Percentiles rank a stretch among this genome's conserved stretches.
Conservation (phyloP, 1,140 invertebrate genomes). For the Homalodisca vitripennis region DNA sequence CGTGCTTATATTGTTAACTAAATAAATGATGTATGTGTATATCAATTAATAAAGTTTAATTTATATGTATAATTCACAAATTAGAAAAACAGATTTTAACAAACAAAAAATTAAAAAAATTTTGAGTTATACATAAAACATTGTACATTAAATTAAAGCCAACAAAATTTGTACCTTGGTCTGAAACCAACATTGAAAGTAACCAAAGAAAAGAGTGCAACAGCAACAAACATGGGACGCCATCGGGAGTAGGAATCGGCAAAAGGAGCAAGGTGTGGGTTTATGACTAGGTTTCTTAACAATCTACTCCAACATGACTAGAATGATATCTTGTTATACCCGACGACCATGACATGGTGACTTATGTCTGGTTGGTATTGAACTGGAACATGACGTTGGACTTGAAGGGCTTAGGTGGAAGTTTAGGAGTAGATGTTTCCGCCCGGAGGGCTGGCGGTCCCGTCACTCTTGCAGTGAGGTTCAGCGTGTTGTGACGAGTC, state of each 20-base stretch:
- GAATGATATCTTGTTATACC: not conserved
- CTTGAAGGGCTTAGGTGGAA: slow-evolving; percentile 51
- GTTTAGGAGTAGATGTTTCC: slow-evolving; percentile 50
- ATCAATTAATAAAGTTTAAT: too few species aligned
- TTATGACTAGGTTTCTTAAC: slow-evolving; percentile 11
- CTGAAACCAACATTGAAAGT: not conserved
- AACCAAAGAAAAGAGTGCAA: not conserved
- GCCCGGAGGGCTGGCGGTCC: slow-evolving; percentile 6
- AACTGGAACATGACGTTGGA: slow-evolving; percentile 36
- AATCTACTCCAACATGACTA: not conserved
- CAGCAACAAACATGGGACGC: not conserved
- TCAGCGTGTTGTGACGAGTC: not conserved
- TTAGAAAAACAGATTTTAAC: too few species aligned
- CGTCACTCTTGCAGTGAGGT: slow-evolving; percentile 8
- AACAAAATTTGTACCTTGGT: not conserved
- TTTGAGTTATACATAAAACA: too few species aligned
- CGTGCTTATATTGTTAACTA: too few species aligned
- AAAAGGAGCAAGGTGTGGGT: not conserved
- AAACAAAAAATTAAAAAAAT: too few species aligned
- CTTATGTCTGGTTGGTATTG: slow-evolving; percentile 29
- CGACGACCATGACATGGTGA: not conserved
- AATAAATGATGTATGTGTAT: too few species aligned
- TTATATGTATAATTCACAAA: too few species aligned
- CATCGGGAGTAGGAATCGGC: not conserved
- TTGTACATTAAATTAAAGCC: too few species aligned